These are phyloP conservation scores for Drosophila oshimai DNA, from an alignment of 1,140 invertebrate genomes.

Conservation along the genomic window DNA sequence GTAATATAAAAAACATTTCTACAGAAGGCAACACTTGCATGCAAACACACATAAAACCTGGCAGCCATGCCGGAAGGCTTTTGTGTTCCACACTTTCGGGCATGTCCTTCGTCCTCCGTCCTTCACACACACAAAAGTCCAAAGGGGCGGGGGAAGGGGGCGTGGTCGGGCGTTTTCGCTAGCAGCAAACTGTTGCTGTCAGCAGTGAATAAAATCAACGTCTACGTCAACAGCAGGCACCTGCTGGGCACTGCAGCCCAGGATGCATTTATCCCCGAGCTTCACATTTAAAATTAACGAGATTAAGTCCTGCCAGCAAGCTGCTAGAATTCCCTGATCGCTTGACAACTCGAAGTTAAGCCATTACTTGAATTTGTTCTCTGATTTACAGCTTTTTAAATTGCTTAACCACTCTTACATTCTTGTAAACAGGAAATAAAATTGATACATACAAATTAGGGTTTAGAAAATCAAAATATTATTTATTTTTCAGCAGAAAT, in stretches of 20 bases:
- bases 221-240: conserved; percentile 28
- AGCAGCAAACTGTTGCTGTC: conserved; percentile 69
- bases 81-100: conserved; percentile 56
- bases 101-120: conserved; percentile 75
- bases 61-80: conserved; percentile 24
- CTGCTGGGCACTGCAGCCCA: conserved; percentile 7
- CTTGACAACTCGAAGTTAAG: background rate
- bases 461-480: no score
- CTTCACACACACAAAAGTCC: conserved; percentile 38
- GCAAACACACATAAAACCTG: background rate
- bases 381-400: background rate
- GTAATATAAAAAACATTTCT: conserved; percentile 42
- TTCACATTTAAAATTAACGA: conserved; percentile 29
- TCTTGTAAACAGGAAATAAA: no score
- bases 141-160: background rate
- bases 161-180: conserved; percentile 7
- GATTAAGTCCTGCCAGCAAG: background rate
- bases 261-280: conserved; percentile 18
- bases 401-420: no score
- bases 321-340: background rate
- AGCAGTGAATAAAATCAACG: conserved; percentile 73
- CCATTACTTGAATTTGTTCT: background rate
- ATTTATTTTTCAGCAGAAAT: no score
- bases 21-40: conserved; percentile 17
- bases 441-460: no score